Evolutionary conservation across 2,888 invertebrate species (phyloP).

Genomic region (Melieria omissa): DNA sequence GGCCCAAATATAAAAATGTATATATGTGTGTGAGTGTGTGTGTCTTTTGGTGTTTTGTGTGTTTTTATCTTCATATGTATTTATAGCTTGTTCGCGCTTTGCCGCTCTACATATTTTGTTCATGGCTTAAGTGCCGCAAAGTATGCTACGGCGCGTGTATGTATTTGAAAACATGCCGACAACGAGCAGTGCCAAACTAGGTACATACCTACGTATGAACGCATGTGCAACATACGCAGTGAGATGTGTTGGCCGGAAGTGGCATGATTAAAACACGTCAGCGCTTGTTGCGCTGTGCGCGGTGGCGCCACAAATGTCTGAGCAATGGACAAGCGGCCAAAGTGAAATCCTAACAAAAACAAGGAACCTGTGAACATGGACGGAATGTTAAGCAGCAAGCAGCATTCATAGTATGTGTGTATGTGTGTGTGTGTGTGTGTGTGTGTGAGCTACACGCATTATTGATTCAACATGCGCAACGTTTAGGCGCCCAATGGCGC

Average conservation of each 20-base stretch:
- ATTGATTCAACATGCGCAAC: conserved; percentile 31
- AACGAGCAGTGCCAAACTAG: neutral
- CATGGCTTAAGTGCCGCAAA: conserved; percentile 1
- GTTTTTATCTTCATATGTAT: neutral
- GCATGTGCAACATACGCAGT: neutral
- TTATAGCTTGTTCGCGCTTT: too few relatives aligned
- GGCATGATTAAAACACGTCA: conserved; percentile 27
- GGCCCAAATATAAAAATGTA: too few relatives aligned
- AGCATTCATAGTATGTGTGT: neutral
- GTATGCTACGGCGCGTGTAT: neutral
- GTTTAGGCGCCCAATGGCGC: conserved; percentile 24
- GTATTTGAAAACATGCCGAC: neutral
- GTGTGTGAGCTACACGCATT: conserved; percentile 1
- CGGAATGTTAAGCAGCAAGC: neutral
- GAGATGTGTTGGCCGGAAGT: conserved; percentile 20
- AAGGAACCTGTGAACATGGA: conserved; percentile 10
- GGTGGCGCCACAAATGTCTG: conserved; percentile 1
- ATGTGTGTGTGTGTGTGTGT: neutral
- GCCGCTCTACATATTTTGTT: too few relatives aligned
- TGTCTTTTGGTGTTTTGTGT: too few relatives aligned
- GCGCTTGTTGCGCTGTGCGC: neutral
- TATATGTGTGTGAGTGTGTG: neutral
- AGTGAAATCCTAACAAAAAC: neutral
- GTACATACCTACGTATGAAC: too few relatives aligned
- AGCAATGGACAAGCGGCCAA: neutral